Evolutionary conservation across 2,113 vertebrate genomes (phyloP), one percentile per base, ranked within the genome.

Genomic region (Myotis davidii): DNA sequence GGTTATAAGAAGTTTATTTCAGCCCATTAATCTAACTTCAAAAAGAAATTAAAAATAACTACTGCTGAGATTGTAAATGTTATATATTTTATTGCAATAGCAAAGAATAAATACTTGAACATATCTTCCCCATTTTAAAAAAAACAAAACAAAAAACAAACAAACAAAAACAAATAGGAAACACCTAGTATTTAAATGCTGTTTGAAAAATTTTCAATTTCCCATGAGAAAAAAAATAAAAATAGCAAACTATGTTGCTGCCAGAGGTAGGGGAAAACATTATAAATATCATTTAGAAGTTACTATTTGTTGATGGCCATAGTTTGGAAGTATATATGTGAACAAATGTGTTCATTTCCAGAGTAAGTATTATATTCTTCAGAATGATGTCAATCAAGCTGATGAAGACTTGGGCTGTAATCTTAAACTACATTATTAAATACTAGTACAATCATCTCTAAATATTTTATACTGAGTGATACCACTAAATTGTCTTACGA

Each of bases 11-110:
- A 92, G 48, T 83, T 89, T 92, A 86, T 78, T 91, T 8, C 2
- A 95, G 7, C 2, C 6, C 8, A 85, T 73, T 79, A 67, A 84
- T 87, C 27, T 88, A 79, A 94, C 73, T 84, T 74, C 50, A 48
- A 79, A 87, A 86, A 69, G 21, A 86, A 91, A 65, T 59, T 82
- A 69, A 90, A 95, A 48, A 45, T n/a, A 96, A 85, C 61, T 90
- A 73, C 13, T 86, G 27, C 39, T 79, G n/a, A 90, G 3, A 73
- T 90, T 77, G 72, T 78, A 91, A 85, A 48, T 83, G 34, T 27
- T 61, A 94, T 21, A 10, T 65, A 64, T 77, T 96, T 86, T 93
- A 90, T 78, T 73, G 94, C 0, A 67, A 78, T 74, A 88, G 52
- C n/a, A 89, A 76, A 84, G 37, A 82, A 76, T 89, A 85, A 85